These are phyloP conservation scores for Emydocephalus ijimae DNA, from an alignment of 2,113 vertebrate species.

Conservation along the genomic window DNA sequence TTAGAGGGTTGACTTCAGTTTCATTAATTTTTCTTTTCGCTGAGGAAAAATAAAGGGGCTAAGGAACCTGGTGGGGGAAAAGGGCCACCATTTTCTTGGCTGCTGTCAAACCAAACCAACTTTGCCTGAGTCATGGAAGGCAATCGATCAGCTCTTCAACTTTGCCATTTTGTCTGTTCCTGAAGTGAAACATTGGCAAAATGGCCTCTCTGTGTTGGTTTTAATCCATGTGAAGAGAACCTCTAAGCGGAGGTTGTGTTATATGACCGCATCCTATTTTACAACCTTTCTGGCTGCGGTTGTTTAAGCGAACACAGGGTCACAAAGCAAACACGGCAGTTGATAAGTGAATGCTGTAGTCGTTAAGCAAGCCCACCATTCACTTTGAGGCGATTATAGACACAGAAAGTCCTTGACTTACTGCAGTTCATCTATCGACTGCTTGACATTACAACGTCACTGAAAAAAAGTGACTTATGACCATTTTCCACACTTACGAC, in stretches of 20 bases:
- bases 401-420: too few relatives aligned
- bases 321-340: too few relatives aligned
- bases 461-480: too few relatives aligned
- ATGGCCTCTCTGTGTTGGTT: neutral
- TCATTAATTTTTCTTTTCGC: neutral
- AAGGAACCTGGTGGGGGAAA: neutral
- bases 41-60: neutral
- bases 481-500: too few relatives aligned
- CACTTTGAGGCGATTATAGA: too few relatives aligned
- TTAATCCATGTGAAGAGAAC: neutral
- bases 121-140: neutral
- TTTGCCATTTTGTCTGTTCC: neutral
- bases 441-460: too few relatives aligned
- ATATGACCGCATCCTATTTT: neutral
- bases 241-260: neutral
- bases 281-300: neutral
- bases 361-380: too few relatives aligned
- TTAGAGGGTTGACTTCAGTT: neutral
- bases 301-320: neutral
- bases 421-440: too few relatives aligned
- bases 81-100: neutral
- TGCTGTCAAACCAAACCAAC: neutral
- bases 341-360: too few relatives aligned
- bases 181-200: neutral
- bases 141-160: neutral